phyloP scores from a whole-genome alignment of 2,797 vertebrate species.

The Enteromius paludinosus region DNA sequence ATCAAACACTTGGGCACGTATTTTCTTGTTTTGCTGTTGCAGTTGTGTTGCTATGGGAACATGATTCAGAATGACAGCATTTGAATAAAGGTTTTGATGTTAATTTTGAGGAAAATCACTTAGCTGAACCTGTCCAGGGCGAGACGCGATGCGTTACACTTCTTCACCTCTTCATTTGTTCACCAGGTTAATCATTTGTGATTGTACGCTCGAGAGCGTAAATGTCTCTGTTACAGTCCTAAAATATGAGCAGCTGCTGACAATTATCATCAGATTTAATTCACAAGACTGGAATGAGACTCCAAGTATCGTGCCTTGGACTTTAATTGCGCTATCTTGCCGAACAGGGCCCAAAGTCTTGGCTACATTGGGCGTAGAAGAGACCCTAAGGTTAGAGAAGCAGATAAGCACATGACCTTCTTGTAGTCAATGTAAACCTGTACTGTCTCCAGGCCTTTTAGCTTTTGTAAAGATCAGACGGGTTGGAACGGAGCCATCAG shows the following conservation, averaged over 20 bases:
- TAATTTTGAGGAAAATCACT: conserved; percentile 45
- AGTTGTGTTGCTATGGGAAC: conserved; percentile 8
- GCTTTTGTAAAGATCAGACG: conserved; percentile 79
- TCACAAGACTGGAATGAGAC: conserved; percentile 32
- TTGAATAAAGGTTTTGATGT: conserved; percentile 44
- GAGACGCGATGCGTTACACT: conserved; percentile 28
- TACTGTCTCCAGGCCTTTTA: conserved; percentile 82
- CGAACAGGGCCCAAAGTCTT: conserved; percentile 77
- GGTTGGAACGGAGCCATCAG: conserved; percentile 82
- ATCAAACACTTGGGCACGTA: conserved; percentile 4
- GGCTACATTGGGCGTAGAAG: conserved; percentile 76
- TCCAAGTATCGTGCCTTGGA: conserved; percentile 63
- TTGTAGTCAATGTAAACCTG: conserved; percentile 76
- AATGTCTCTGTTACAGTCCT: conserved; percentile 48
- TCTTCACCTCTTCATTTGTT: conserved; percentile 49
- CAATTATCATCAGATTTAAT: conserved; percentile 55
- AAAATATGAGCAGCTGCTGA: conserved; percentile 55
- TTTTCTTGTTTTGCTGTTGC: conserved; percentile 20
- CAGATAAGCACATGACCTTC: conserved; percentile 78
- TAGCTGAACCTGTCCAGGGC: conserved; percentile 36
- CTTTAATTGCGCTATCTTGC: conserved; percentile 70
- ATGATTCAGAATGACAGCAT: conserved; percentile 13
- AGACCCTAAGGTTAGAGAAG: conserved; percentile 78
- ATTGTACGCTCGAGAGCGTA: conserved; percentile 46
- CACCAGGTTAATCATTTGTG: conserved; percentile 56